Conservation (phyloP, 1,140 invertebrate genomes). For the Tetraneura akinire region DNA sequence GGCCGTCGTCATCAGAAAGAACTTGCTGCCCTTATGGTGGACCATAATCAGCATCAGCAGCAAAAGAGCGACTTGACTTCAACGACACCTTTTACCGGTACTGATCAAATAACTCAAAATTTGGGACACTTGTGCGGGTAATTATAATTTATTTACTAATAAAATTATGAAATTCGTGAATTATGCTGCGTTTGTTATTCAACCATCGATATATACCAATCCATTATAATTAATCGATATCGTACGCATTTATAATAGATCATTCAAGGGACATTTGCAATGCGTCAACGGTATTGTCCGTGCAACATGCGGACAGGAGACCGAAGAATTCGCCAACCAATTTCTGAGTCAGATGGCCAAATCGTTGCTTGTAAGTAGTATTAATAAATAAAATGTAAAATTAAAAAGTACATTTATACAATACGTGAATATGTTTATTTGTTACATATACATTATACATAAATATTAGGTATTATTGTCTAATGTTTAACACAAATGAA, state of each 20-base stretch:
- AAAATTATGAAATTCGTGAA: no score
- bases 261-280: constrained; percentile 26
- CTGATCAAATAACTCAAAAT: constrained; percentile 16
- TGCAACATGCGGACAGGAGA: constrained; percentile 2
- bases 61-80: background rate
- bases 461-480: background rate
- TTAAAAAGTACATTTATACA: no score
- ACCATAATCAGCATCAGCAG: background rate
- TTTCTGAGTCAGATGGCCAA: constrained; percentile 43
- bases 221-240: background rate
- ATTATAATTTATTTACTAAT: background rate
- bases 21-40: background rate
- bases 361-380: constrained; percentile 14
- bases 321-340: constrained; percentile 32
- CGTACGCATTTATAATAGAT: background rate
- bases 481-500: background rate
- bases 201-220: no score
- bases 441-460: no score
- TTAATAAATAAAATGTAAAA: no score
- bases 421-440: no score
- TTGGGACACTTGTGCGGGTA: constrained; percentile 23
- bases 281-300: constrained; percentile 29
- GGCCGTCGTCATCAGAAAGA: background rate
- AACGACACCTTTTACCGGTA: background rate
- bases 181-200: no score